Evolutionary conservation across 2,888 invertebrate genomes (phyloP), one percentile per base, ranked within the genome.

Genomic region (Eupithecia insigniata): DNA sequence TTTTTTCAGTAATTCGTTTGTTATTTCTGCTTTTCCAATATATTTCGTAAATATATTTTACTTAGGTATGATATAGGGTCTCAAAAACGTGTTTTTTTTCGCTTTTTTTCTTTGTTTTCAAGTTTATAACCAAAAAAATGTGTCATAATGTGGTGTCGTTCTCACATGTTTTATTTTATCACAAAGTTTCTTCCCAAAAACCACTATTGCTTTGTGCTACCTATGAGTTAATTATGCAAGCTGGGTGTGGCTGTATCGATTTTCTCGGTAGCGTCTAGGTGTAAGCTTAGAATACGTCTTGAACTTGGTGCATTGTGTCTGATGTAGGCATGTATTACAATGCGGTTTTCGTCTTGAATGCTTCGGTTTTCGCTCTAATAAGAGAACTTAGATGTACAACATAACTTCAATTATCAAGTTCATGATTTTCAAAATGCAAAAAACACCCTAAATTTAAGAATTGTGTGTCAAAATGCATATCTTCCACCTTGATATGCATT

Each of bases 231-330:
- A 93, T 94, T 93, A 94, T 94, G 92, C 92, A 93, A 88, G 89
- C 87, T 86, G 94, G 94, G 94, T 93, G 94, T 94, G 94, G 94
- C 94, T 89, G 90, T 94, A 94, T 94, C 90, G 94, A 94, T 94
- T 94, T 94, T 94, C 94, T 92, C 85, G 84, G 92, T 91, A 93
- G 90, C 89, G 92, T 92, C 93, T 92, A 93, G 93, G 89, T 90
- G 89, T 89, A 90, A 88, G 85, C 86, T 87, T 90, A 91, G 90
- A 89, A 89, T 89, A 90, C 85, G 89, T 89, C 90, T 89, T 88
- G 79, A 88, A 90, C 77, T 87, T 87, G 87, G 86, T 92, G 93
- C 92, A 92, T 87, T 89, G 86, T 87, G 82, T 76, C 84, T 90
- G 80, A 84, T 87, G 85, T 85, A 83, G 85, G 82, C 83, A 85